Evolutionary conservation across 1,140 invertebrate species (phyloP), one percentile per base, ranked within the genome.

Genomic region (Leptonema lineaticorne): DNA sequence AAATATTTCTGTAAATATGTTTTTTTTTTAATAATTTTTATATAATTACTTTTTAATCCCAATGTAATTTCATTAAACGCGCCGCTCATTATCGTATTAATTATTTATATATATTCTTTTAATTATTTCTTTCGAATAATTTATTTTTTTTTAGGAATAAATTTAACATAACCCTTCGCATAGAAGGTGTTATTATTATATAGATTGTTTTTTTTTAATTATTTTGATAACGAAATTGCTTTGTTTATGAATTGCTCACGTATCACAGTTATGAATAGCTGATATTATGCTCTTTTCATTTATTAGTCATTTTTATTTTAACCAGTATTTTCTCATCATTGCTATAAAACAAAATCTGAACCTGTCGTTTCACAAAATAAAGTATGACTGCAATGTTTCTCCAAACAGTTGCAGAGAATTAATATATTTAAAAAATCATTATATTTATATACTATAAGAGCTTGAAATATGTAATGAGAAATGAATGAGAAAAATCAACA

Each of bases 191-290:
- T n/a, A n/a, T n/a, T n/a, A n/a, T n/a, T n/a, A 53, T 26, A 53
- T 53, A 8, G 20, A 22, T 53, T 26, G 20, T 53, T 45, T 45
- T 45, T 6, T 7, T 45, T 45, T 45, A n/a, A 7, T 45, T 45
- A n/a, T 45, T 45, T 53, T 53, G 50, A 53, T 53, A 24, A 53
- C 30, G 24, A 50, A 50, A 64, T 64, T 64, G 62, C 62, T 64
- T 62, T 29, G 33, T 63, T 64, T 50, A n/a, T 45, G 62, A 64
- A 64, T 64, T 64, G 62, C 62, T 64, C 62, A 16, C 24, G 14
- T 64, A 64, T 64, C 62, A 64, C 62, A 64, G 62, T 64, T 50
- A 50, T 26, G 62, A 64, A 63, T 45, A 6, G n/a, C 59, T 63
- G 59, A 45, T 53, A 53, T 53, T n/a, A 53, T 53, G 50, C 50